Percentiles rank a stretch among this genome's conserved stretches.
Conservation (phyloP, 2,797 vertebrate genomes). For the Podarcis lilfordi region DNA sequence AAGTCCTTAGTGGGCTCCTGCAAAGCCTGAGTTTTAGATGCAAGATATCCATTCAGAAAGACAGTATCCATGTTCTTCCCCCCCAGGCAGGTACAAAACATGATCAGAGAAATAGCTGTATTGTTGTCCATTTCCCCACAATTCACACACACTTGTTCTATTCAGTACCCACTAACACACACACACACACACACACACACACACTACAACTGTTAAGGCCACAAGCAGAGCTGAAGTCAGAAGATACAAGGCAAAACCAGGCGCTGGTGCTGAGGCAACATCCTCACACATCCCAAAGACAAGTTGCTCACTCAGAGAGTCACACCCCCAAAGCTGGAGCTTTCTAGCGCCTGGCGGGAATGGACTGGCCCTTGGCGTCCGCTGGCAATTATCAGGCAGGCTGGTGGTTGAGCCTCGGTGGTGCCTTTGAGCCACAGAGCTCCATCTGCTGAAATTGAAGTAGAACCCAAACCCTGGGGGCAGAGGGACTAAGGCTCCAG, state of each 20-base stretch:
- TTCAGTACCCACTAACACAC: no score
- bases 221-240: neutral
- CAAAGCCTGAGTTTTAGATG: neutral
- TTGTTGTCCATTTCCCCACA: neutral
- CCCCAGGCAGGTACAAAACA: neutral
- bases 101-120: neutral
- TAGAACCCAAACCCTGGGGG: neutral
- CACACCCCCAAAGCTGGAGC: neutral
- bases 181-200: neutral
- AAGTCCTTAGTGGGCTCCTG: constrained; percentile 11
- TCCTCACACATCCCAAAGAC: neutral
- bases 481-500: no score
- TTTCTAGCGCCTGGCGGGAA: neutral
- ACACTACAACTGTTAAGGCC: neutral
- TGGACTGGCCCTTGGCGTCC: neutral
- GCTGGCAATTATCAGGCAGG: neutral
- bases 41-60: neutral
- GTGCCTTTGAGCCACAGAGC: neutral
- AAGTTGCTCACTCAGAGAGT: neutral
- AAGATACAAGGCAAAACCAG: neutral
- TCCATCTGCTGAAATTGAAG: neutral
- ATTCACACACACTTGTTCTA: neutral
- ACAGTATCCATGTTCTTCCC: neutral
- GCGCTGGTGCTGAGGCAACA: neutral
- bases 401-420: neutral